A percentile compares a stretch with the other conserved stretches of the same genome.
These are phyloP conservation scores for Bombus haemorrhoidalis DNA, from an alignment of 1,140 invertebrate genomes.

Conservation along the genomic window DNA sequence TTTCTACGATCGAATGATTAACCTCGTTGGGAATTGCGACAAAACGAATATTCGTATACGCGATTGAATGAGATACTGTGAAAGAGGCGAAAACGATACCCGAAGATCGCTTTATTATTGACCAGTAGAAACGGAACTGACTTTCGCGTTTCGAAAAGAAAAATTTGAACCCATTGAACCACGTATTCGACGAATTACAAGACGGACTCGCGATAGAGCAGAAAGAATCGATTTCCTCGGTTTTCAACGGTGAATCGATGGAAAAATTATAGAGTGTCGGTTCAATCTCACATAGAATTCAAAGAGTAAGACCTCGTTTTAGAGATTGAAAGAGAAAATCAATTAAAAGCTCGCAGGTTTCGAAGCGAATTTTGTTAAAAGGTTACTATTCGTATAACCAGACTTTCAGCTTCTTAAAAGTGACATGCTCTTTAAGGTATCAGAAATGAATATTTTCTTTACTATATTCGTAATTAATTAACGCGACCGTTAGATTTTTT, in stretches of 20 bases:
- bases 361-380: neutral
- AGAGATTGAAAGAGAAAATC: neutral
- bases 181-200: slow-evolving; percentile 28
- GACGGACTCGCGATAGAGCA: slow-evolving; percentile 9
- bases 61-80: neutral
- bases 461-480: neutral
- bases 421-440: neutral
- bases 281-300: slow-evolving; percentile 8
- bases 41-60: neutral
- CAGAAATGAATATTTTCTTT: neutral
- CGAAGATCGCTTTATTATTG: slow-evolving; percentile 5
- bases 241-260: neutral
- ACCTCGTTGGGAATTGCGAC: neutral
- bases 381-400: neutral
- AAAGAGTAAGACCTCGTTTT: neutral
- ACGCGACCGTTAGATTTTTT: neutral
- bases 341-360: slow-evolving; percentile 1
- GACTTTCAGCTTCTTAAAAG: neutral
- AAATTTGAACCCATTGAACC: neutral
- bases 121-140: neutral
- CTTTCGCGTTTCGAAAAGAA: neutral
- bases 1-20: too few species aligned
- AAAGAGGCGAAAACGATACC: neutral
- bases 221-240: slow-evolving; percentile 18
- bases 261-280: slow-evolving; percentile 10